A percentile compares a stretch with the other conserved stretches of the same genome.
phyloP scores from a whole-genome alignment of 1,140 invertebrate species.

The Caenorhabditis brenneri region DNA sequence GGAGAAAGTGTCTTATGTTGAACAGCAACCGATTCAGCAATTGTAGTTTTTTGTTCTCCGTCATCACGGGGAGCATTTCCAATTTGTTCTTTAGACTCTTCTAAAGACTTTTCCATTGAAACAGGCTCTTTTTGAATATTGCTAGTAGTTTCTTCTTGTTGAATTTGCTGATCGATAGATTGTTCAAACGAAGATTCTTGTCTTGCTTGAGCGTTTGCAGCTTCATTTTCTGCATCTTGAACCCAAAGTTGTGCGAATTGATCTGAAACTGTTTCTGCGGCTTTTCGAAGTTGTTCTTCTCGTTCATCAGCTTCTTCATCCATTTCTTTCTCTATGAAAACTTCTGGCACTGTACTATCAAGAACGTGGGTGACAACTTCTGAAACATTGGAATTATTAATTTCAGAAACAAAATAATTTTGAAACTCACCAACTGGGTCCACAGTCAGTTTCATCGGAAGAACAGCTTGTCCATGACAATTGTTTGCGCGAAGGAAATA shows the following conservation, averaged over 20 bases:
- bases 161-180: neutral
- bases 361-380: slow-evolving; percentile 28
- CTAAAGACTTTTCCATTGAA: neutral
- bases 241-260: slow-evolving; percentile 6
- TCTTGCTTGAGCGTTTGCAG: neutral
- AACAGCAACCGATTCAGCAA: neutral
- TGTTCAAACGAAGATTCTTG: neutral
- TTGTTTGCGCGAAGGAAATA: slow-evolving; percentile 60
- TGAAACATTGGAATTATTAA: neutral
- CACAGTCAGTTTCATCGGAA: slow-evolving; percentile 51
- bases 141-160: neutral
- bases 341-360: neutral
- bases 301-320: neutral
- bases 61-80: neutral
- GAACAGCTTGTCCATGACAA: slow-evolving; percentile 58
- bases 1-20: neutral
- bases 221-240: slow-evolving; percentile 4
- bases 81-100: neutral
- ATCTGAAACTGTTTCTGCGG: neutral
- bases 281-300: slow-evolving; percentile 31
- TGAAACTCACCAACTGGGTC: slow-evolving; percentile 22
- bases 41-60: neutral
- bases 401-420: neutral
- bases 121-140: neutral
- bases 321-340: neutral